Percentiles rank a stretch among this genome's conserved stretches.
phyloP scores from a whole-genome alignment of 2,888 invertebrate genomes.

The Limenitis arthemis region DNA sequence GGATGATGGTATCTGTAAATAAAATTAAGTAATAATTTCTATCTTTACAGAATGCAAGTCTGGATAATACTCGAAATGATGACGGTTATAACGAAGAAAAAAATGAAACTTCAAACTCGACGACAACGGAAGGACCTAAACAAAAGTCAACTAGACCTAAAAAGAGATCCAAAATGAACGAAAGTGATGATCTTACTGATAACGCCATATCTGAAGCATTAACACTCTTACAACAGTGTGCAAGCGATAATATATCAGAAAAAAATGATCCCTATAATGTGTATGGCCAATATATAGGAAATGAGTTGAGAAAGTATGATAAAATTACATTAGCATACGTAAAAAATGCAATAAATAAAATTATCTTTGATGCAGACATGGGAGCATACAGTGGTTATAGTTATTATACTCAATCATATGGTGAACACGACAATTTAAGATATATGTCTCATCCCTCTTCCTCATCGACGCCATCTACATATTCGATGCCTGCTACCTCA shows the following conservation, averaged over 20 bases:
- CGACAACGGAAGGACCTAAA: slow-evolving; percentile 7
- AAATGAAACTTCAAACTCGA: slow-evolving; percentile 16
- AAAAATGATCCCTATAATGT: slow-evolving; percentile 18
- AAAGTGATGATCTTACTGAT: slow-evolving; percentile 18
- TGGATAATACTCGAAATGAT: slow-evolving; percentile 16
- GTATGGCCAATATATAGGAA: slow-evolving; percentile 19
- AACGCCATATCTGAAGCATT: slow-evolving; percentile 20
- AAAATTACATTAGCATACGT: too few species aligned
- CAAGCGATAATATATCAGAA: slow-evolving; percentile 18
- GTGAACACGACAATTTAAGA: slow-evolving; percentile 15
- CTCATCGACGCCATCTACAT: slow-evolving; percentile 11
- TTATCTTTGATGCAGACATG: slow-evolving; percentile 21
- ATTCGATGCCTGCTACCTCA: slow-evolving; percentile 17
- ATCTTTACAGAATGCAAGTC: too few species aligned
- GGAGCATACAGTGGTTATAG: slow-evolving; percentile 21
- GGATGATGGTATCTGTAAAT: slow-evolving; percentile 18
- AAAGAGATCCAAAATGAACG: slow-evolving; percentile 19
- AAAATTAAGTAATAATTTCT: slow-evolving; percentile 17
- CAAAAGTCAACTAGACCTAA: slow-evolving; percentile 12
- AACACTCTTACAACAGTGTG: slow-evolving; percentile 22
- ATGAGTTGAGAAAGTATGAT: slow-evolving; percentile 20
- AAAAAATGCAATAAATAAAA: slow-evolving; percentile 21
- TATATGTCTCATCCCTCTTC: slow-evolving; percentile 15
- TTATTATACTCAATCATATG: slow-evolving; percentile 17
- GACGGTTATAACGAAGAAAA: slow-evolving; percentile 14